Conservation (phyloP, 1,140 invertebrate genomes). For the Ericerus pela region DNA sequence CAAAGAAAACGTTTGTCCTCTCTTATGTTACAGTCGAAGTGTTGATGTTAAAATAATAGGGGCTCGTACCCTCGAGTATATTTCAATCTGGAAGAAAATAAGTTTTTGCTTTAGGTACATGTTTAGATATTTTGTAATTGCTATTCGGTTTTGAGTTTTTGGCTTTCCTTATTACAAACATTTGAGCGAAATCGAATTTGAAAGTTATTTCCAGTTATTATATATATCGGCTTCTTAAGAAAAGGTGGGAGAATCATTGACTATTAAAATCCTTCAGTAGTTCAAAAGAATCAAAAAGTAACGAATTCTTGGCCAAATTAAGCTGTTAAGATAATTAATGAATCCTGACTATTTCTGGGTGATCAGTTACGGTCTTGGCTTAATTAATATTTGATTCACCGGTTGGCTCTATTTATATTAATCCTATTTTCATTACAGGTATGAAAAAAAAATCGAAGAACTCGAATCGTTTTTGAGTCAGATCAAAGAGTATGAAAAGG, state of each 20-base stretch:
- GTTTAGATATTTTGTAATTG: not conserved
- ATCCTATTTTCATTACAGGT: not conserved
- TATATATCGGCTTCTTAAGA: too few relatives aligned
- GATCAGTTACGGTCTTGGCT: not conserved
- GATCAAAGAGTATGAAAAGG: not conserved
- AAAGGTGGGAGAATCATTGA: too few relatives aligned
- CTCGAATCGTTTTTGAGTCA: constrained; percentile 2
- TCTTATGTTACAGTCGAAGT: constrained; percentile 5
- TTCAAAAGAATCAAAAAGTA: too few relatives aligned
- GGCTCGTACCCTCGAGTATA: not conserved
- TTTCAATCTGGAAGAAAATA: constrained; percentile 3
- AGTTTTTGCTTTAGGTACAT: not conserved
- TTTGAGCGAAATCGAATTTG: too few relatives aligned
- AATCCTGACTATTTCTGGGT: not conserved
- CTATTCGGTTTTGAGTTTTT: too few relatives aligned
- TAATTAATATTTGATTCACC: not conserved
- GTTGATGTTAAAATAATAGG: not conserved
- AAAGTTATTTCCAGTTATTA: too few relatives aligned
- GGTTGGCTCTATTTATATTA: not conserved
- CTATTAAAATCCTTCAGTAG: too few relatives aligned
- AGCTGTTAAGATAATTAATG: too few relatives aligned
- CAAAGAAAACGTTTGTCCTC: not conserved
- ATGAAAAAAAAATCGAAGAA: not conserved
- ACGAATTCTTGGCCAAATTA: too few relatives aligned
- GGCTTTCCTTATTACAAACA: too few relatives aligned